Conservation (phyloP, 2,797 vertebrate genomes). For the Caiman crocodilus region DNA sequence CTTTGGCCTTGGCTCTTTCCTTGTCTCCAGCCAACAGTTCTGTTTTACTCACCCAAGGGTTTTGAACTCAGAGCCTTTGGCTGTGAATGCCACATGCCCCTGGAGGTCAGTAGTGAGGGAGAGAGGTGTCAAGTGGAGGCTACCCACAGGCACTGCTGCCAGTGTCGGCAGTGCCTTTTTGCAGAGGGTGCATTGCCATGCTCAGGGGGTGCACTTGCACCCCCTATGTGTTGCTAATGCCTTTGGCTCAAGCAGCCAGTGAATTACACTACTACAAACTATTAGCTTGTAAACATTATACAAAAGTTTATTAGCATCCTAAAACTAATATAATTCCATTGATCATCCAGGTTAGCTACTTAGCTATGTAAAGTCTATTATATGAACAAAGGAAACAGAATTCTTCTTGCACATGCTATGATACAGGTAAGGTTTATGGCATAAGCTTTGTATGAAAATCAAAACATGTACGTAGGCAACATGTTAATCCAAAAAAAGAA, state of each 20-base stretch:
- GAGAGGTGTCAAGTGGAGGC: no score
- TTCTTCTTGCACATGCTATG: not conserved
- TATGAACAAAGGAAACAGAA: not conserved
- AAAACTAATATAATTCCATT: constrained; percentile 1
- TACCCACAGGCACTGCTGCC: no score
- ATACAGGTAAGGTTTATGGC: accelerated
- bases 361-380: not conserved
- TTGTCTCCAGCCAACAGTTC: no score
- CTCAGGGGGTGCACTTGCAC: no score
- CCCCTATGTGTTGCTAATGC: no score
- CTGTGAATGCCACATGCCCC: no score
- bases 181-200: no score
- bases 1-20: no score
- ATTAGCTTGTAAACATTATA: not conserved
- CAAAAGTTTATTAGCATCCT: not conserved
- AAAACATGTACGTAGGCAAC: not conserved
- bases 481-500: not conserved
- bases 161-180: no score
- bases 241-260: not conserved
- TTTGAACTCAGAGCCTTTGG: no score
- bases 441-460: not conserved
- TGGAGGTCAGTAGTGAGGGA: no score
- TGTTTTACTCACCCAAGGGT: no score
- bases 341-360: not conserved
- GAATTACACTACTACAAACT: not conserved